Conservation (phyloP, 2,888 invertebrate species). For the Helleia helle region DNA sequence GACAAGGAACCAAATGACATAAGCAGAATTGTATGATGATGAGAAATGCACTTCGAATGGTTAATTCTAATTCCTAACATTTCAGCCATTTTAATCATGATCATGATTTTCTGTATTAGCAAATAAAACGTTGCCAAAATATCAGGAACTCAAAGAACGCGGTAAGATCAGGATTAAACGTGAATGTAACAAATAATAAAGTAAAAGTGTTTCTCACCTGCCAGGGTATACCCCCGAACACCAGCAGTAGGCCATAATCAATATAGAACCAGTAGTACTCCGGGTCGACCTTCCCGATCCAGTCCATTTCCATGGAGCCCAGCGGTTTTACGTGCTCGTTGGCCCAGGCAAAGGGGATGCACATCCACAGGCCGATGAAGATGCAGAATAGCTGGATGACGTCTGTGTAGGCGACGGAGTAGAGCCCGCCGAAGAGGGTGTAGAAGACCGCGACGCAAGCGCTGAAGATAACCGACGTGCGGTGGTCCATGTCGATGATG, state of each 20-base stretch:
- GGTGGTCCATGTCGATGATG: conserved; percentile 96
- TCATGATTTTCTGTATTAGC: too few species aligned
- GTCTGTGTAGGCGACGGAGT: conserved; percentile 98
- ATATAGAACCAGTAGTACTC: conserved; percentile 86
- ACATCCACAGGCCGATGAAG: conserved; percentile 96
- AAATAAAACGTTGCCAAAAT: too few species aligned
- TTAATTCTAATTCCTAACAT: too few species aligned
- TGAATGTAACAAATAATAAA: too few species aligned
- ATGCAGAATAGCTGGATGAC: conserved; percentile 98
- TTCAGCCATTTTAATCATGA: too few species aligned
- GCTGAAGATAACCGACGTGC: conserved; percentile 93
- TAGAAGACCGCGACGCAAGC: conserved; percentile 98
- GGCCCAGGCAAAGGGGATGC: conserved; percentile 95
- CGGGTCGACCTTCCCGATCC: conserved; percentile 87
- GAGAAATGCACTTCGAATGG: too few species aligned
- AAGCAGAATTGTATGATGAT: too few species aligned
- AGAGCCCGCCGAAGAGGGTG: conserved; percentile 97
- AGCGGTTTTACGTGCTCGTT: conserved; percentile 90
- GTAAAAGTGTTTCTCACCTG: conserved; percentile 73
- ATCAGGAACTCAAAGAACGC: too few species aligned
- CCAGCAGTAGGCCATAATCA: conserved; percentile 89
- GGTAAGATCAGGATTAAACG: too few species aligned
- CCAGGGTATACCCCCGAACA: conserved; percentile 98
- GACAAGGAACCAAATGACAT: too few species aligned
- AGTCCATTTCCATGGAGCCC: conserved; percentile 87